Conservation (phyloP, 2,888 invertebrate species). For the Meloe dianella region DNA sequence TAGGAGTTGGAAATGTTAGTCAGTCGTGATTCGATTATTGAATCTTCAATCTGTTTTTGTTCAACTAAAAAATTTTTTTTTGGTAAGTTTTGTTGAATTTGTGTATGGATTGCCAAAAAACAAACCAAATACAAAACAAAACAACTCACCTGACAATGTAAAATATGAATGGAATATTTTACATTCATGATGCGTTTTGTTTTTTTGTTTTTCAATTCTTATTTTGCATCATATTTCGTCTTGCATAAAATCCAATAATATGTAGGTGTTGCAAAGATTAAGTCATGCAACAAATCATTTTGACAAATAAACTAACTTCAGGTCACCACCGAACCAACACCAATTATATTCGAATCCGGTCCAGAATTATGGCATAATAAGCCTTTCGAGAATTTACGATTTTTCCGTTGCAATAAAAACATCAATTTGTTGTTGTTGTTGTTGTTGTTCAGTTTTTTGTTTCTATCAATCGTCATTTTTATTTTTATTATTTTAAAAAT, state of each 20-base stretch:
- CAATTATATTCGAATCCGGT: constrained; percentile 1
- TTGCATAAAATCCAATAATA: too few species aligned
- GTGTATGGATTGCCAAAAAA: too few species aligned
- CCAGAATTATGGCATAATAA: not conserved
- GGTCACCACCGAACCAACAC: not conserved
- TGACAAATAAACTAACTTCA: not conserved
- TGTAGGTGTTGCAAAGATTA: constrained; percentile 3
- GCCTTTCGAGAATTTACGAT: not conserved
- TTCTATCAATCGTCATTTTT: too few species aligned
- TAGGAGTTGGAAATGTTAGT: not conserved
- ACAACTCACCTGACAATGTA: too few species aligned
- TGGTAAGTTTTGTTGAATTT: not conserved
- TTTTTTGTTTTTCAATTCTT: not conserved
- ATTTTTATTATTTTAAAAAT: too few species aligned
- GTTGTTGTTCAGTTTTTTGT: too few species aligned
- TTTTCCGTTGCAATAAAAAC: not conserved
- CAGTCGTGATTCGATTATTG: not conserved
- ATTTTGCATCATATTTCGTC: too few species aligned
- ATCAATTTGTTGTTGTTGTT: too few species aligned
- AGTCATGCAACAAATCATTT: constrained; percentile 1
- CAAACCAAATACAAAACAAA: too few species aligned
- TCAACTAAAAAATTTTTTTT: too few species aligned
- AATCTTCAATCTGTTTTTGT: not conserved
- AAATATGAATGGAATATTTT: too few species aligned
- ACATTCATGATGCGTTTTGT: too few species aligned